These are phyloP conservation scores for Leptopilina clavipes DNA, from an alignment of 1,140 invertebrate species.

Conservation along the genomic window DNA sequence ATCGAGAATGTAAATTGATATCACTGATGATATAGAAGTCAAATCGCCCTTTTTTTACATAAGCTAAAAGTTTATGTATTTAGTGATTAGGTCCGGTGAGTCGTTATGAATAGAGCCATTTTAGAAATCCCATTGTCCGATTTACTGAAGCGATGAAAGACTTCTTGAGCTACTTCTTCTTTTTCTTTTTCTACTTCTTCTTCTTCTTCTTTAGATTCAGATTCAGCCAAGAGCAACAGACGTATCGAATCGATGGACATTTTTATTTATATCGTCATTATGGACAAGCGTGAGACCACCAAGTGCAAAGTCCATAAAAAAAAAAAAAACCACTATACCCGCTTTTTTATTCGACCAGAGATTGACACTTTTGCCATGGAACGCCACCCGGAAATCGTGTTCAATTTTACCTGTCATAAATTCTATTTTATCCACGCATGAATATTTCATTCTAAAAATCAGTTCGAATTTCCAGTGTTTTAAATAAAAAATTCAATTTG, in stretches of 20 bases:
- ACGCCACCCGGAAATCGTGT: conserved; percentile 2
- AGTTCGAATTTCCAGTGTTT: neutral
- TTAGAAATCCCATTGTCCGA: conserved; percentile 28
- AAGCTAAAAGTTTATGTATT: conserved; percentile 25
- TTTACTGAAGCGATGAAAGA: conserved; percentile 21
- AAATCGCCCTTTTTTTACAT: neutral
- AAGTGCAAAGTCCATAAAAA: conserved; percentile 9
- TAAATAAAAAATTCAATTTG: too few species aligned
- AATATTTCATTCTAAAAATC: neutral
- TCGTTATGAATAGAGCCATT: conserved; percentile 27
- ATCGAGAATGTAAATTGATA: conserved; percentile 10
- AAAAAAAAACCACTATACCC: conserved; percentile 4
- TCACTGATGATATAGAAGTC: conserved; percentile 3
- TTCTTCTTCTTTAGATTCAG: neutral
- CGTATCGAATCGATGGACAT: conserved; percentile 32
- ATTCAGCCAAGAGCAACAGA: neutral
- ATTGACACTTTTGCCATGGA: neutral
- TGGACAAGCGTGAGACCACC: conserved; percentile 34
- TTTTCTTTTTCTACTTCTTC: too few species aligned
- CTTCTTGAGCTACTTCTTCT: neutral
- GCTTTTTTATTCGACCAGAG: neutral
- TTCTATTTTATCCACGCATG: neutral
- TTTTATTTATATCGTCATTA: conserved; percentile 14
- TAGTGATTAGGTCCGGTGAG: conserved; percentile 6
- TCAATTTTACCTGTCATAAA: neutral